Evolutionary conservation across 2,888 invertebrate species (phyloP), one percentile per base, ranked within the genome.

Genomic region (Furcula furcula): DNA sequence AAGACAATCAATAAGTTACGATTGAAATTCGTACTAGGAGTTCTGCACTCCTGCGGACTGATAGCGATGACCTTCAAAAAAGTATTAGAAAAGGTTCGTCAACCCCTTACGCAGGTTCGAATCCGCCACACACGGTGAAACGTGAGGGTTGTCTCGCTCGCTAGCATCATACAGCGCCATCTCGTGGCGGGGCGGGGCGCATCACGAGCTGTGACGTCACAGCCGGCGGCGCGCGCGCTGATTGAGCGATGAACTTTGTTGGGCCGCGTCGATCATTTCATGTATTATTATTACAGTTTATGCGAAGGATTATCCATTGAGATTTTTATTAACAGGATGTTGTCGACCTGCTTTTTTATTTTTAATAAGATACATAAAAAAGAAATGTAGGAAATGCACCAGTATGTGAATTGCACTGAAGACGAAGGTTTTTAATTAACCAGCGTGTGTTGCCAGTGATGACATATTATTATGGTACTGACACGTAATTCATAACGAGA

Each of bases 231-330:
- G 56, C 65, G 44, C 55, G 51, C 65, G 55, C 72, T 76, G 86
- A 85, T 83, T 85, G 85, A 86, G 84, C 82, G 87, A 86, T 86
- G 84, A 78, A 79, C 84, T 75, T 74, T 76, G 76, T 65, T 63
- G 63, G 60, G 63, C 58, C 68, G 48, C 55, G 77, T 78, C 84
- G 84, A 85, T 86, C 81, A 77, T 71, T 73, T 69, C 65, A 49
- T 44, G 61, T 69, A 75, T 80, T 85, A 83, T 82, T 83, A 79
- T 74, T 80, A 64, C 61, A 63, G 70, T 60, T 58, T 51, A 40
- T 42, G 46, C 55, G 55, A 57, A 54, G 83, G 84, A 84, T 87
- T 75, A 86, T 82, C 83, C 84, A 78, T 78, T 78, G 72, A 78
- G 69, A 76, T 71, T 76, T 69, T 54, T 50, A 32, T 61, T 46